Base-by-base conservation (phyloP, 35 echinoderm and acorn worm species). In the Strongylocentrotus purpuratus region DNA sequence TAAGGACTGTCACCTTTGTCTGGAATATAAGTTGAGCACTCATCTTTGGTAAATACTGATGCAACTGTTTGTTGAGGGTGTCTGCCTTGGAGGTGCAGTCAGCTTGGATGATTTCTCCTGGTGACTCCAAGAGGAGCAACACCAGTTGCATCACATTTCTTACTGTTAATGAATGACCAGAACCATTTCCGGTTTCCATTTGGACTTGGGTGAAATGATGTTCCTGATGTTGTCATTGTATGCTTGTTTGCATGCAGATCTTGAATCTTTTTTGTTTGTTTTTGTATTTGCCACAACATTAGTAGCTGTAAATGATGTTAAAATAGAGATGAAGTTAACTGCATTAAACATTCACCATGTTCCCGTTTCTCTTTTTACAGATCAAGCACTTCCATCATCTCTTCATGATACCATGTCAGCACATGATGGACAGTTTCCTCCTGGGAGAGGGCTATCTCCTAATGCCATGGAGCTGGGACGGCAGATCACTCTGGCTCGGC, bases 131-230 rank as follows among this genome's bases (percentile, higher is more conserved):
- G 31, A 11, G 92, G 92, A 50, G 92, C 45, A 50, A 93, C 47
- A 50, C 52, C 92, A 12, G 92, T 47, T 31, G 45, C 47, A n/a
- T 93, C 35, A 47, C 92, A 93, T 46, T 50, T 45, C 92, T 47
- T 93, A 46, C 92, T 93, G 15, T 93, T 93, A 32, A 95, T 95
- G 31, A 89, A 95, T 88, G 70, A 12, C 94, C 94, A 95, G 31
- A 95, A 90, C 14, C 85, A 32, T 33, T 95, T 89, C 1, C 86
- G 61, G 46, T n/a, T 95, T 90, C 7, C 31, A 33, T 25, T 86
- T 95, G 15, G 85, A 89, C 25, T n/a, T 35, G 9, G 28, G 31
- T 61, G 18, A n/a, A n/a, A n/a, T n/a, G n/a, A n/a, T n/a, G n/a
- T n/a, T n/a, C n/a, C n/a, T n/a, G n/a, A n/a, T n/a, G n/a, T n/a